Base-by-base conservation (phyloP, 2,797 vertebrate genomes). In the Gephyroberyx darwinii region DNA sequence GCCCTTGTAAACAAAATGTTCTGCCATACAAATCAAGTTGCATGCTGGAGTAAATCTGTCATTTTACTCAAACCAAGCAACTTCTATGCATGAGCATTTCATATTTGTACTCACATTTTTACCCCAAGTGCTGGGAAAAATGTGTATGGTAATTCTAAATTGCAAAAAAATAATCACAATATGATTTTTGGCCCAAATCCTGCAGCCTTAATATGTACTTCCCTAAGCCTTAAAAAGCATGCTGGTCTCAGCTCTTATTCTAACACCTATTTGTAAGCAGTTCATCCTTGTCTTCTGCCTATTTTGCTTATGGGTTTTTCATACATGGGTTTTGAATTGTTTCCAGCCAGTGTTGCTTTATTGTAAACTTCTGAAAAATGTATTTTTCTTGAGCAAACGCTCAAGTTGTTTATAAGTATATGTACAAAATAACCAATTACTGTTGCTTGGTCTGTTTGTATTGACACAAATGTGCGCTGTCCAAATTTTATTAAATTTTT, bases 341-440 rank as follows among this genome's bases (percentile, higher is more conserved):
- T 54, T 77, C 30, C 7, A 43, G 6, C 5, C 22, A 52, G 16
- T 55, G 22, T 61, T 65, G 48, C 37, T 41, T 41, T 12, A 13
- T 41, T 41, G 45, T 5, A 17, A 9, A 20, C 16, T 64, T 69
- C 13, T 65, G 17, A 13, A 33, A 53, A 7, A 30, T 64, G 1
- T 72, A 16, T 43, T 71, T 72, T 80, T 62, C 53, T 67, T 74
- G 64, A 78, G 53, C 30, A 50, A 56, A 73, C 61, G 33, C 61
- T 75, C 63, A 62, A 65, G 55, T 76, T 89, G 77, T 85, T 79
- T 69, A 84, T n/a, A 48, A 48, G 53, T 66, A 70, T 86, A 84
- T 92, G 86, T 91, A 91, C 83, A 90, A 83, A 90, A 83, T 63
- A 82, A 72, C 69, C 50, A 69, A 5, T 77, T 50, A 43, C 57